Evolutionary conservation across 2,113 vertebrate species (phyloP), one percentile per base, ranked within the genome.

Genomic region (Callipepla squamata): DNA sequence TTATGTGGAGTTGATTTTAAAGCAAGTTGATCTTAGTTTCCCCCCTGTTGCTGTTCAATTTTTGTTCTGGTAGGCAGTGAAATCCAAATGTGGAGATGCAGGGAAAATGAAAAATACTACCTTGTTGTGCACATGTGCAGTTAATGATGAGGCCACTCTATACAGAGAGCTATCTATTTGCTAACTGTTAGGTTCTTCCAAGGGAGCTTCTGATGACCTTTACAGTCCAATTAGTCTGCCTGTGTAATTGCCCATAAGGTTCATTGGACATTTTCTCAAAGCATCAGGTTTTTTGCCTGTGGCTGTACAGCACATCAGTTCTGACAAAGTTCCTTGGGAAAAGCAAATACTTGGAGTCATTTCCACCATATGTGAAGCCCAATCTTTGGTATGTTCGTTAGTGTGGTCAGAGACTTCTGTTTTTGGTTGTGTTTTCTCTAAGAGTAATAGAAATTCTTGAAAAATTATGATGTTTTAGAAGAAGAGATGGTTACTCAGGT

Each of bases 241-340:
- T 44, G 9, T 72, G 19, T 92, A 66, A 72, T 57, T 57, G 42
- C 26, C 44, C 11, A 3, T 80, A 7, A 85, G 53, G n/a, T 30
- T 85, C 92, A 74, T 32, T n/a, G 55, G 23, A 26, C 85, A 50
- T 34, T 88, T 83, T 89, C 67, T 68, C 67, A 85, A 93, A 79
- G 62, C 58, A 75, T 47, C 48, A 65, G 62, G 34, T 67, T 87
- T 70, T n/a, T 28, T 90, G 76, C 68, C 68, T 0, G 0, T 85
- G 86, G 63, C 55, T 83, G 34, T 66, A 9, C 36, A 63, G 59
- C 45, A 40, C 7, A 7, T 7, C 23, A 70, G 32, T 65, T 90
- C 63, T 80, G 55, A 58, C n/a, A 38, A 0, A 1, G 4, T 47
- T 92, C 34, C 32, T 22, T 86, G 19, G 6, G 47, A 10, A 36